phyloP scores from a whole-genome alignment of 2,888 invertebrate species.

The Poecilus cupreus region DNA sequence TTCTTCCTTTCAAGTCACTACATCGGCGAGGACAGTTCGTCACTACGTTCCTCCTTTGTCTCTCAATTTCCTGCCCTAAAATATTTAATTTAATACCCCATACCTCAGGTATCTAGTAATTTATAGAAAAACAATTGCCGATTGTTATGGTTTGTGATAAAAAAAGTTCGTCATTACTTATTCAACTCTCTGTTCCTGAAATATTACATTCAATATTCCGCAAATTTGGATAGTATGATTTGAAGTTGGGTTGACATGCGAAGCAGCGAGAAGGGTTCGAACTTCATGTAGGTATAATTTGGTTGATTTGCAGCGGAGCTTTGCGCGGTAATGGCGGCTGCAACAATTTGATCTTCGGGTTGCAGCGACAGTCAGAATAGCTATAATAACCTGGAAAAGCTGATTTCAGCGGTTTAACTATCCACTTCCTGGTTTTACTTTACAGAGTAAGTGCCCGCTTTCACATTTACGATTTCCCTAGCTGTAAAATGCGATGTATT shows the following conservation, averaged over 20 bases:
- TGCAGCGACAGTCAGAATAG: conserved; percentile 43
- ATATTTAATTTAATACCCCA: too few relatives aligned
- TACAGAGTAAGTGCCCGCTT: conserved; percentile 48
- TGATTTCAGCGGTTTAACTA: conserved; percentile 56
- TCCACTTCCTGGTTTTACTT: conserved; percentile 51
- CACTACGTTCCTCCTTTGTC: too few relatives aligned
- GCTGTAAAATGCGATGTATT: conserved; percentile 46
- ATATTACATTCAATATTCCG: too few relatives aligned
- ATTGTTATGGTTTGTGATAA: too few relatives aligned
- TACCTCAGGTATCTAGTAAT: too few relatives aligned
- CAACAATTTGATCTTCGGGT: conserved; percentile 53
- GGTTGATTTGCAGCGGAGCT: background rate
- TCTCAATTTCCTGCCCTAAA: too few relatives aligned
- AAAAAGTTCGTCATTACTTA: too few relatives aligned
- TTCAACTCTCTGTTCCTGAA: too few relatives aligned
- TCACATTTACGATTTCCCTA: conserved; percentile 52
- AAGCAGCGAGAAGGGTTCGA: background rate
- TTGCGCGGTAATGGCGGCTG: conserved; percentile 15
- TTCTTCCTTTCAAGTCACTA: too few relatives aligned
- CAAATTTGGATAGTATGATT: too few relatives aligned
- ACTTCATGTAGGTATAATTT: background rate
- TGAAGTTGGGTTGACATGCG: background rate
- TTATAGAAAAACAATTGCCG: too few relatives aligned
- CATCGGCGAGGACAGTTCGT: too few relatives aligned
- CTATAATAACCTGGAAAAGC: conserved; percentile 53